Percentiles rank a stretch among this genome's conserved stretches.
phyloP scores from a whole-genome alignment of 2,888 invertebrate genomes.

The Augiades crinisus region DNA sequence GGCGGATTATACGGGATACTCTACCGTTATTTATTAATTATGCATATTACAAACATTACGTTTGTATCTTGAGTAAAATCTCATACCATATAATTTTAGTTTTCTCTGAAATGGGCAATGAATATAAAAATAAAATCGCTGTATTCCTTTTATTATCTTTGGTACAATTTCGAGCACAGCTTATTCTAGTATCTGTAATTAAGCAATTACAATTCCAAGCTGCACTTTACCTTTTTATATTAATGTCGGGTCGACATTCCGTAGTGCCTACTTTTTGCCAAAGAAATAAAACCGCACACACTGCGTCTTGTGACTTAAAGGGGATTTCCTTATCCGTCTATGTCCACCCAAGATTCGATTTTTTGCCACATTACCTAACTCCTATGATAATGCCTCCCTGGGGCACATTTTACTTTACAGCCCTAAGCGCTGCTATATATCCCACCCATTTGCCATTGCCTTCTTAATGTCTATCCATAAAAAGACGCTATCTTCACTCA shows the following conservation, averaged over 20 bases:
- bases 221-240: not conserved
- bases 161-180: too few relatives aligned
- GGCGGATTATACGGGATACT: too few relatives aligned
- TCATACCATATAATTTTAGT: too few relatives aligned
- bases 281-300: not conserved
- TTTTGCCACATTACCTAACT: not conserved
- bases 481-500: too few relatives aligned
- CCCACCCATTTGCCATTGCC: not conserved
- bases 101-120: too few relatives aligned
- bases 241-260: not conserved
- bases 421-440: not conserved
- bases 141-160: not conserved
- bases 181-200: not conserved
- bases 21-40: too few relatives aligned
- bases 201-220: not conserved
- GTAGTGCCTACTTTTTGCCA: not conserved
- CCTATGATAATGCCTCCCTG: not conserved
- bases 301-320: not conserved
- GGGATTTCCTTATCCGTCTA: not conserved
- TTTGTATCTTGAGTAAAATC: too few relatives aligned
- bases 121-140: not conserved
- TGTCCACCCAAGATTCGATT: not conserved
- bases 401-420: not conserved
- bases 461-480: too few relatives aligned
- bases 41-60: too few relatives aligned